These are phyloP conservation scores for Watsonalla binaria DNA, from an alignment of 2,888 invertebrate species.

Conservation along the genomic window DNA sequence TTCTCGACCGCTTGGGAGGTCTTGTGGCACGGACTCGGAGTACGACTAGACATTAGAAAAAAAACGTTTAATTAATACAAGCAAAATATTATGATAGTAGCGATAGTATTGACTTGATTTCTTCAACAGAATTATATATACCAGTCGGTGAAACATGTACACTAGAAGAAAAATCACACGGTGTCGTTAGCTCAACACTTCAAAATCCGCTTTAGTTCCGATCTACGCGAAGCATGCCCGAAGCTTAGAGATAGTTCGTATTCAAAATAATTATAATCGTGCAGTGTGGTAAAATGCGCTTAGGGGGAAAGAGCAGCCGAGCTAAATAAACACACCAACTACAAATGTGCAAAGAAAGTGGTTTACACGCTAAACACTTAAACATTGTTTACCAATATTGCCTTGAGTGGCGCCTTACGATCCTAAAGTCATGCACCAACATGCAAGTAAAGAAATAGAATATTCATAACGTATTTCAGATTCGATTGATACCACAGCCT, in stretches of 20 bases:
- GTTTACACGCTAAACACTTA: conserved; percentile 62
- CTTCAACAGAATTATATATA: no score
- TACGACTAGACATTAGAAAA: conserved; percentile 56
- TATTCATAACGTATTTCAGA: conserved; percentile 40
- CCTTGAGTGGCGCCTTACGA: conserved; percentile 72
- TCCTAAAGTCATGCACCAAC: conserved; percentile 77
- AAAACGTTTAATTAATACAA: no score
- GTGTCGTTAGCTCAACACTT: conserved; percentile 17
- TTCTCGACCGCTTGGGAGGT: conserved; percentile 83
- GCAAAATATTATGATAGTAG: no score
- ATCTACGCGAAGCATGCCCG: conserved; percentile 75
- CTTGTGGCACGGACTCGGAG: conserved; percentile 89
- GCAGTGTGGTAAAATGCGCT: conserved; percentile 76
- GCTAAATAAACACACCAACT: conserved; percentile 75
- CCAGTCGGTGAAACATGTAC: no score
- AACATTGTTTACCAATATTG: conserved; percentile 69
- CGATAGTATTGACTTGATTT: no score
- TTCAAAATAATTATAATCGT: conserved; percentile 75
- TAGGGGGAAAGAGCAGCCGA: conserved; percentile 76
- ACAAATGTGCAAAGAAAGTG: conserved; percentile 78
- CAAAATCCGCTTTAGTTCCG: conserved; percentile 42
- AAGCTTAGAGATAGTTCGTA: conserved; percentile 72
- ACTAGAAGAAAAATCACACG: conserved; percentile 11
- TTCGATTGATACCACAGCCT: conserved; percentile 59
- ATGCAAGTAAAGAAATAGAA: conserved; percentile 72